Evolutionary conservation across 2,888 invertebrate genomes (phyloP), one percentile per base, ranked within the genome.

Genomic region (Euproctis similis): DNA sequence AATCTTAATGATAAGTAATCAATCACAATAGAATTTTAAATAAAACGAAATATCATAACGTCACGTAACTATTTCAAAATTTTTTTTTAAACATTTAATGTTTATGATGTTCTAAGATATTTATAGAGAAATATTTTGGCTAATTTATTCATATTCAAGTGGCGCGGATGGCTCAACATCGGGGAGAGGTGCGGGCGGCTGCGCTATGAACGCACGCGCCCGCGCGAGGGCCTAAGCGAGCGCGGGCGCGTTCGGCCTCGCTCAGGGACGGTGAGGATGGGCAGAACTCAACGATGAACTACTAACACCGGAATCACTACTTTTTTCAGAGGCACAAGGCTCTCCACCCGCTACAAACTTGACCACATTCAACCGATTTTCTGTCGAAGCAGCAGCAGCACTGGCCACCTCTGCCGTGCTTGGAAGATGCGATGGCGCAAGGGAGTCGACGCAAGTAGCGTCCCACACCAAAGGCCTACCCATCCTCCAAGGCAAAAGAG

Each of bases 291-390:
- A 76, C 48, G 93, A 93, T 53, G 94, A 94, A 71, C 93, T 93
- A 73, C 94, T 94, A 40, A 95, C 93, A n/a, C 94, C 94, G 4
- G 94, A 94, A 71, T 94, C 94, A 56, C 94, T 94, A 23, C 94
- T 94, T 72, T 94, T 94, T 71, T 95, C 94, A 51, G 94, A 94
- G 13, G 92, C 87, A 52, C 90, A 90, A 7, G 89, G 86, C 55
- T 88, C 89, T 1, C 87, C 88, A n/a, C 88, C 89, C 3, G 88
- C 88, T 10, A 88, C 88, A 55, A 89, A 90, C 50, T 90, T 90
- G 13, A 89, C 89, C 28, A 87, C 86, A 41, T 87, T 86, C 38
- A 90, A 63, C 53, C 90, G 88, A 53, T 89, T 89, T 59, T 89
- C 88, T 2, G 87, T 86, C 51, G 90, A 89, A 50, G 88, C 89